Evolutionary conservation across 30 jellyfish, hydroid and myxozoan species (phyloP).

Genomic region (Chironex yamaguchii): DNA sequence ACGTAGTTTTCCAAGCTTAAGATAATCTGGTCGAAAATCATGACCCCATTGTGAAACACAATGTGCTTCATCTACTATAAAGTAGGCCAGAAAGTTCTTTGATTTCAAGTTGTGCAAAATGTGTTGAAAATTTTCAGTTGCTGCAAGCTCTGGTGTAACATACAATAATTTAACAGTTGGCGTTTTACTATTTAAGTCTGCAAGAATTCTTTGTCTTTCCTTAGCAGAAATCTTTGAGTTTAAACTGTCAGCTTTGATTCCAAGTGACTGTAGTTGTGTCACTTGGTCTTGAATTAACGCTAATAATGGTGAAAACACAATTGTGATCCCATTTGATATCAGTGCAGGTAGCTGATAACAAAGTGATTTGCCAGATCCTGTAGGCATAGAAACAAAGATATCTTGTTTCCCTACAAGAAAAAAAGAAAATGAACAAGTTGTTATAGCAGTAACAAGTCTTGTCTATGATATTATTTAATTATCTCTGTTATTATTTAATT

Average conservation of each 20-base stretch:
- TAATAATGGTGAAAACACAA: constrained; percentile 85
- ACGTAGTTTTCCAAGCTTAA: constrained; percentile 87
- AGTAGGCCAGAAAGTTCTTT: constrained; percentile 63
- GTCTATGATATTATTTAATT: background rate
- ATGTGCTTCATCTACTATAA: constrained; percentile 99
- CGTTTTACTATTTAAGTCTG: constrained; percentile 59
- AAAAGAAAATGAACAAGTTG: background rate
- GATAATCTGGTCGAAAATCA: constrained; percentile 94
- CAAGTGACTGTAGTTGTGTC: constrained; percentile 63
- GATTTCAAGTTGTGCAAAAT: constrained; percentile 40
- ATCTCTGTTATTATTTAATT: no score
- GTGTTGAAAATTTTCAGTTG: constrained; percentile 67
- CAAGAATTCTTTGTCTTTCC: constrained; percentile 56
- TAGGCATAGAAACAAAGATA: constrained; percentile 87
- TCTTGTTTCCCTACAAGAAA: constrained; percentile 75
- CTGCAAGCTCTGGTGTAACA: constrained; percentile 96
- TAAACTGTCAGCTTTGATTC: constrained; percentile 76
- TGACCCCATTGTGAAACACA: constrained; percentile 99
- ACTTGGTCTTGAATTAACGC: constrained; percentile 91
- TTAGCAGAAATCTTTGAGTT: constrained; percentile 73
- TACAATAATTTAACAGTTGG: constrained; percentile 77
- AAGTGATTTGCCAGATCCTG: constrained; percentile 93
- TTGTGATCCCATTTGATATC: constrained; percentile 56
- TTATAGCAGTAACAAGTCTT: background rate
- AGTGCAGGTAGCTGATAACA: constrained; percentile 93